A percentile compares a stretch with the other conserved stretches of the same genome.
phyloP scores from a whole-genome alignment of 2,113 vertebrate species.

The Gnathonemus echidnorhynchus region DNA sequence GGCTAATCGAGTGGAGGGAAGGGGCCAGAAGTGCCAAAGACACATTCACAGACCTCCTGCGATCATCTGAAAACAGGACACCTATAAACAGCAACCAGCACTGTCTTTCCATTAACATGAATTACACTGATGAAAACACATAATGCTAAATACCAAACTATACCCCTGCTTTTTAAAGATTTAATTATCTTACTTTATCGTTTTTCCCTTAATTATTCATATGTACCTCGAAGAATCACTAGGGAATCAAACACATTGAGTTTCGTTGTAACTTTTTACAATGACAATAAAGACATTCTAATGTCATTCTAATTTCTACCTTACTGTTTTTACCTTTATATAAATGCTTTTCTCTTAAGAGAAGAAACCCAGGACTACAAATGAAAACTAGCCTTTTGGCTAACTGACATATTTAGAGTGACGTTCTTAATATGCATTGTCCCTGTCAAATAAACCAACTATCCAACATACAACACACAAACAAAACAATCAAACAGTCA shows the following conservation, averaged over 20 bases:
- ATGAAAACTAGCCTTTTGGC: background rate
- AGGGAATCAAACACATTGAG: background rate
- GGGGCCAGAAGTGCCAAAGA: background rate
- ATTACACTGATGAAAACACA: background rate
- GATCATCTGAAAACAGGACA: background rate
- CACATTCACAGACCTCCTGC: background rate
- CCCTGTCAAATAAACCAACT: background rate
- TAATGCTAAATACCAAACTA: background rate
- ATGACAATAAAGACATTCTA: background rate
- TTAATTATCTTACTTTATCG: background rate
- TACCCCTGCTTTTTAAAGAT: background rate
- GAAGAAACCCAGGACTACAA: background rate
- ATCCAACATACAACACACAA: background rate
- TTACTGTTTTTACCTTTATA: background rate
- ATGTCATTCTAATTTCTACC: background rate
- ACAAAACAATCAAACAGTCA: background rate
- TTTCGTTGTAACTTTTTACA: background rate
- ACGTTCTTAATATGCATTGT: background rate
- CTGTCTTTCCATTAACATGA: background rate
- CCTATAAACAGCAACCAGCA: background rate
- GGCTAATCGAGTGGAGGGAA: background rate
- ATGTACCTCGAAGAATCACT: background rate
- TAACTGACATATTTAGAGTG: background rate
- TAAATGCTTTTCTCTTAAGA: background rate
- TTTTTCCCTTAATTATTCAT: background rate